Percentiles rank a stretch among this genome's conserved stretches.
These are phyloP conservation scores for Penaeus vannamei DNA, from an alignment of 1,140 invertebrate species.

Conservation along the genomic window DNA sequence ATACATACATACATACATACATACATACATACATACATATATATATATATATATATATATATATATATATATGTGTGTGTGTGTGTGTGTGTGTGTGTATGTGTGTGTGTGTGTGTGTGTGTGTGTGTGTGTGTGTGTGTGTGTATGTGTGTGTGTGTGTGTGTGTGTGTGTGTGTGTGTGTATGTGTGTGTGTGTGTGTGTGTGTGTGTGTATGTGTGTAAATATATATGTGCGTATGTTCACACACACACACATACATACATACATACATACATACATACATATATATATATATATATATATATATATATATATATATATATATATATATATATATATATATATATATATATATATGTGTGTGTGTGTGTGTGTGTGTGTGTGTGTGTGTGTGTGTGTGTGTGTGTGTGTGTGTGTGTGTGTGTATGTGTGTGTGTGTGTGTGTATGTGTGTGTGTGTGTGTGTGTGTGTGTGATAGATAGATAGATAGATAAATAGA, in stretches of 20 bases:
- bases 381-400: slow-evolving; percentile 6
- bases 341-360: no score
- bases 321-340: neutral
- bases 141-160: neutral
- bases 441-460: neutral
- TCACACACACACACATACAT: no score
- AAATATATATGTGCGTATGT: no score
- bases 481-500: no score
- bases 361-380: neutral
- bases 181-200: neutral
- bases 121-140: neutral
- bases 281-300: neutral
- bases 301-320: neutral
- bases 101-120: slow-evolving; percentile 19
- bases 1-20: neutral
- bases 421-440: slow-evolving; percentile 13
- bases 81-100: neutral
- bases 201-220: neutral
- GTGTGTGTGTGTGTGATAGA: slow-evolving; percentile 13
- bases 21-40: neutral
- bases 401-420: slow-evolving; percentile 7
- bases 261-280: no score
- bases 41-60: neutral
- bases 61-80: neutral
- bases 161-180: slow-evolving; percentile 19